Evolutionary conservation across 2,797 vertebrate genomes (phyloP).

Genomic region (Silurus aristotelis): DNA sequence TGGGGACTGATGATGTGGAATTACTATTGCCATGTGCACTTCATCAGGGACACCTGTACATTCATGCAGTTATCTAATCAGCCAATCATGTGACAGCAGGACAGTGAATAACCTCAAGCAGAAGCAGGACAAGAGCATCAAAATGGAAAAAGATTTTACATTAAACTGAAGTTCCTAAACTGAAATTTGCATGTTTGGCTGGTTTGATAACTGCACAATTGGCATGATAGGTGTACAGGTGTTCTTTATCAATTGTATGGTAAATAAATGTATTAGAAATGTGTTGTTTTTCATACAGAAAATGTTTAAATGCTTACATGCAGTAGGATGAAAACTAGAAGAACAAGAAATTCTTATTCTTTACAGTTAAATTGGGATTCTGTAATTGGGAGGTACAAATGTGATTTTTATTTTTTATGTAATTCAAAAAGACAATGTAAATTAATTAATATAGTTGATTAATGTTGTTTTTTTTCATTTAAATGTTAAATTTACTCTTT

Average conservation of each 20-base stretch:
- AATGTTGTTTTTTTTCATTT: neutral
- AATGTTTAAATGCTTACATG: neutral
- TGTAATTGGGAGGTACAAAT: neutral
- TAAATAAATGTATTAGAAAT: neutral
- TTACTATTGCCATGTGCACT: no score
- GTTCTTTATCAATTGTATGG: neutral
- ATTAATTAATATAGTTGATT: neutral
- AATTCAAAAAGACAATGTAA: neutral
- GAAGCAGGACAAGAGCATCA: no score
- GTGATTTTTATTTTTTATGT: neutral
- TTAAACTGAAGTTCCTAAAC: no score
- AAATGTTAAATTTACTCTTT: neutral
- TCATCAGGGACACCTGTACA: no score
- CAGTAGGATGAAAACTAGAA: neutral
- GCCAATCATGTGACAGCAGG: no score
- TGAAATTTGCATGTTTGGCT: no score
- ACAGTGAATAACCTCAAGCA: no score
- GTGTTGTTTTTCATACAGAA: neutral
- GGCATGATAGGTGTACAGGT: neutral
- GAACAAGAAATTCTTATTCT: neutral
- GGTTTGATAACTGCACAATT: no score
- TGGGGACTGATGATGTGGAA: no score
- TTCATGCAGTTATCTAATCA: no score
- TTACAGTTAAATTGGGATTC: no score
- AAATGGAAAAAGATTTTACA: no score